Evolutionary conservation across 2,888 invertebrate species (phyloP), one percentile per base, ranked within the genome.

Genomic region (Lasius fuliginosus): DNA sequence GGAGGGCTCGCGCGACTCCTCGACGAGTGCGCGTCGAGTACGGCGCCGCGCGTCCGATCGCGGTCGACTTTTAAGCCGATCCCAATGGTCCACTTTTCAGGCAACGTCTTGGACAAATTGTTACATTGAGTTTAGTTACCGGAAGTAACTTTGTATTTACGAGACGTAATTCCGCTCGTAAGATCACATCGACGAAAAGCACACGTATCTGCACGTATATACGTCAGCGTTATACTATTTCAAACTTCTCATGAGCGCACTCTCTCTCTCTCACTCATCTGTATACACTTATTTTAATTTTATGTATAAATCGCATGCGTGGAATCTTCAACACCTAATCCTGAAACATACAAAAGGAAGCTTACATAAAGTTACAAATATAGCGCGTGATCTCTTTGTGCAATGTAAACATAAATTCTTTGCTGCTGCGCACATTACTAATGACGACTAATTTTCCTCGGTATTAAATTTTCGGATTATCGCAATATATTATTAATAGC

Each of bases 331-430:
- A 18, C 6, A 12, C 11, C 18, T 53, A 53, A 53, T 53, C 53
- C 53, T 53, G 53, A 53, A 53, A 53, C 53, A n/a, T n/a, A n/a
- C 53, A 18, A 49, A 49, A 49, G 6, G 6, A 15, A 46, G 53
- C 53, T 53, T 53, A 53, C n/a, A 53, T 53, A 53, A 53, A 49
- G 49, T 49, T 49, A 49, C 18, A 49, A 49, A 49, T 49, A 49
- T 49, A 49, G 49, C 49, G 49, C 49, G 49, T 49, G 18, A 46
- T 46, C 46, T 46, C 40, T 9, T 40, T 9, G 46, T 18, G 15
- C 18, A 18, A 46, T 46, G 12, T 46, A 46, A 18, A 46, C 46
- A 46, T 46, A 15, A 18, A 49, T 53, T 53, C 18, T 53, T 53
- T 53, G n/a, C n/a, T n/a, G 53, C 53, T n/a, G 53, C 53, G 53